phyloP scores from a whole-genome alignment of 1,140 invertebrate species.

The Microplitis demolitor region DNA sequence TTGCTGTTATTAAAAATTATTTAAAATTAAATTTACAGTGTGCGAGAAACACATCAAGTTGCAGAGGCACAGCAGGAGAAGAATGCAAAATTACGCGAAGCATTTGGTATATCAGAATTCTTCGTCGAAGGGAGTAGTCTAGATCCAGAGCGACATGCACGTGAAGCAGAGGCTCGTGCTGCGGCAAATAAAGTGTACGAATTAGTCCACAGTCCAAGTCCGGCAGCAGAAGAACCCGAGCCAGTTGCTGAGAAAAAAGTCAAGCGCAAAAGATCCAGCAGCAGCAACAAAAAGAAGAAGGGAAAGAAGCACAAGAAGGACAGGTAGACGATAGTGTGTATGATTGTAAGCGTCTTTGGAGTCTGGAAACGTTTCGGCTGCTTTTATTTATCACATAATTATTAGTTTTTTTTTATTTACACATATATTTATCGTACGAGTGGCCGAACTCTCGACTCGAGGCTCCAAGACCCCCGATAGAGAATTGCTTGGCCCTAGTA shows the following conservation, averaged over 20 bases:
- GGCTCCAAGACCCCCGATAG: slow-evolving; percentile 22
- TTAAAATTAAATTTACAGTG: slow-evolving; percentile 65
- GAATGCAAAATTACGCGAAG: slow-evolving; percentile 88
- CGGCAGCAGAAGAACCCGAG: slow-evolving; percentile 32
- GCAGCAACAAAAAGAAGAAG: slow-evolving; percentile 53
- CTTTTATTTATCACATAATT: background rate
- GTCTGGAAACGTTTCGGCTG: slow-evolving; percentile 43
- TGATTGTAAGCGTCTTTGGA: slow-evolving; percentile 43
- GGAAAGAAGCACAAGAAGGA: slow-evolving; percentile 56
- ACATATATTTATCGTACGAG: background rate
- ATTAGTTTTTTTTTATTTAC: background rate
- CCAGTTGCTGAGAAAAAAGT: slow-evolving; percentile 47
- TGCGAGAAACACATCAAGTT: slow-evolving; percentile 92
- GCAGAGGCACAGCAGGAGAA: slow-evolving; percentile 96
- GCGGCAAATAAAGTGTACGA: slow-evolving; percentile 42
- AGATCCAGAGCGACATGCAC: slow-evolving; percentile 81
- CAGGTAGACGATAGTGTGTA: slow-evolving; percentile 47
- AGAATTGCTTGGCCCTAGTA: slow-evolving; percentile 1
- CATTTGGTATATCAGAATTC: slow-evolving; percentile 91
- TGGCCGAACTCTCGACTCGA: slow-evolving; percentile 12
- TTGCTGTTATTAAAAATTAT: background rate
- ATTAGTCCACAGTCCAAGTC: slow-evolving; percentile 50
- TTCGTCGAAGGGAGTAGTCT: slow-evolving; percentile 94
- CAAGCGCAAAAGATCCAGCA: slow-evolving; percentile 48
- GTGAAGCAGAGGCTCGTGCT: slow-evolving; percentile 71